Conservation (phyloP, 2,797 vertebrate genomes). For the Arvicola amphibius region DNA sequence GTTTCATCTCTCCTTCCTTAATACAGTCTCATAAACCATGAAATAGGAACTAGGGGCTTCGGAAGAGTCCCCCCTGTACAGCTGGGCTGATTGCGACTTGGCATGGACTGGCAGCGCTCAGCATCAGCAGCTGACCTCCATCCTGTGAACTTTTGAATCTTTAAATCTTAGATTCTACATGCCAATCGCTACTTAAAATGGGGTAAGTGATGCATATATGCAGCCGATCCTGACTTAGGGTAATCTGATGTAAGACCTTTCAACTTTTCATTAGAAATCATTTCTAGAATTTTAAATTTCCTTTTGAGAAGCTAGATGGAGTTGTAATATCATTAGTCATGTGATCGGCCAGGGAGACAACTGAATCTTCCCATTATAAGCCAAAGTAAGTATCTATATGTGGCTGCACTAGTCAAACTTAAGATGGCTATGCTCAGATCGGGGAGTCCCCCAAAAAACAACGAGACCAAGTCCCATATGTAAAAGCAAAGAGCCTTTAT, state of each 20-base stretch:
- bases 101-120: neutral
- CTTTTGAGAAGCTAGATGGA: neutral
- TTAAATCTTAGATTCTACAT: neutral
- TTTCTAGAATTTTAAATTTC: neutral
- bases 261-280: neutral
- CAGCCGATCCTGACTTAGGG: neutral
- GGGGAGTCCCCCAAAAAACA: too few species aligned
- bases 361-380: neutral
- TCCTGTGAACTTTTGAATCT: neutral
- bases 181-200: neutral
- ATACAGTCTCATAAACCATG: neutral
- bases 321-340: neutral
- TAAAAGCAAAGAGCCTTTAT: too few species aligned
- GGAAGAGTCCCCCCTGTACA: neutral
- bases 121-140: neutral
- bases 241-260: neutral
- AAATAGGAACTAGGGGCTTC: neutral
- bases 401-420: neutral
- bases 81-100: neutral
- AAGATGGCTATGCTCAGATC: neutral
- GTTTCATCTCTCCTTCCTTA: neutral
- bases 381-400: neutral
- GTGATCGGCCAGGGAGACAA: neutral
- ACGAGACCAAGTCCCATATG: too few species aligned
- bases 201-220: neutral